Evolutionary conservation across 2,797 vertebrate species (phyloP).

Genomic region (Anguilla pacifica): DNA sequence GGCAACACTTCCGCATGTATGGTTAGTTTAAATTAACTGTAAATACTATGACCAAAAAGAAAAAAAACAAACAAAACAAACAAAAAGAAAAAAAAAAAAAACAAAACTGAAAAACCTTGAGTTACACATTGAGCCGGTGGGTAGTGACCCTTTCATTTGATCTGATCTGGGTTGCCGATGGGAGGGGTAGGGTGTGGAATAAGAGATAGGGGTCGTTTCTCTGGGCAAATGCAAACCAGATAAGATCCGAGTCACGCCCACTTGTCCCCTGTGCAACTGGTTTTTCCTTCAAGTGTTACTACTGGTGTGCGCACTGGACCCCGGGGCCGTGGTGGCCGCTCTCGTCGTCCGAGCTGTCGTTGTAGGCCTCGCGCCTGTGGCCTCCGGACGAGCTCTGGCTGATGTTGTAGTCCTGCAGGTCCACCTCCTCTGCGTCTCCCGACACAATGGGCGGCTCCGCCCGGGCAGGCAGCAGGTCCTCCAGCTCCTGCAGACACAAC

Average conservation of each 20-base stretch:
- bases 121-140: constrained; percentile 85
- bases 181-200: constrained; percentile 61
- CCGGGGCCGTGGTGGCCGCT: constrained; percentile 89
- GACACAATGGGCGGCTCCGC: constrained; percentile 87
- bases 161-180: constrained; percentile 75
- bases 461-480: constrained; percentile 93
- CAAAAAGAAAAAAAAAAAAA: constrained; percentile 51
- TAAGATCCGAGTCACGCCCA: constrained; percentile 69
- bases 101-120: constrained; percentile 68
- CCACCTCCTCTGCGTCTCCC: constrained; percentile 92
- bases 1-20: constrained; percentile 62
- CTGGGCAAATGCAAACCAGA: constrained; percentile 66
- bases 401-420: constrained; percentile 92
- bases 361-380: constrained; percentile 92
- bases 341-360: constrained; percentile 97
- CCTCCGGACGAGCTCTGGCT: constrained; percentile 86
- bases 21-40: constrained; percentile 95
- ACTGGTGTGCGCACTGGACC: constrained; percentile 98
- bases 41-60: constrained; percentile 85
- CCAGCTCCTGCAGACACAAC: constrained; percentile 81
- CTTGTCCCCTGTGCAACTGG: constrained; percentile 66
- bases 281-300: constrained; percentile 66
- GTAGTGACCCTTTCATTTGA: constrained; percentile 71
- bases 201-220: constrained; percentile 37
- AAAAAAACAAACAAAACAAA: background rate